A percentile compares a stretch with the other conserved stretches of the same genome.
Conservation (phyloP, 2,888 invertebrate species). For the Sisyra nigra region DNA sequence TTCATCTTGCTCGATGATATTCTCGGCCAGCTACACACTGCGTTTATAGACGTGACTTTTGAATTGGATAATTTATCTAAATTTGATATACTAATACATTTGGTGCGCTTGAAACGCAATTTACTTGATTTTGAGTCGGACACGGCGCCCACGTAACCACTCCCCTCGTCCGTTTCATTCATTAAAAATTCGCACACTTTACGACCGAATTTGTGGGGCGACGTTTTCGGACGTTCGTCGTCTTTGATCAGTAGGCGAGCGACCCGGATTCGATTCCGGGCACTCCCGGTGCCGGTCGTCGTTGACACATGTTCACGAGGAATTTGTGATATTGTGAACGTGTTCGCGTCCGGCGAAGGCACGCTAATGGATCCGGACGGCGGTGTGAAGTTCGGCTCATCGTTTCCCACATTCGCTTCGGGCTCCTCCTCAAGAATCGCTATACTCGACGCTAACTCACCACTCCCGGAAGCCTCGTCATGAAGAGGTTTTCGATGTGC, state of each 20-base stretch:
- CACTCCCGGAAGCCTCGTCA: constrained; percentile 6
- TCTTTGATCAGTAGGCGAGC: constrained; percentile 22
- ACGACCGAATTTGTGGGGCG: constrained; percentile 23
- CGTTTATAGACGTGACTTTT: neutral
- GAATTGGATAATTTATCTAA: constrained; percentile 4
- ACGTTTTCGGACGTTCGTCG: constrained; percentile 24
- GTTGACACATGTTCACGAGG: constrained; percentile 13
- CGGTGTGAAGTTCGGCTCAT: constrained; percentile 15
- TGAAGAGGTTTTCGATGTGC: neutral
- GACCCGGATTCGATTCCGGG: constrained; percentile 19
- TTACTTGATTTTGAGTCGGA: neutral
- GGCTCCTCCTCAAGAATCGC: constrained; percentile 19
- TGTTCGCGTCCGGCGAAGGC: constrained; percentile 17
- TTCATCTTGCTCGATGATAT: neutral
- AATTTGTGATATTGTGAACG: constrained; percentile 17
- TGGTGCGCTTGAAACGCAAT: constrained; percentile 5
- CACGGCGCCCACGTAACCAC: constrained; percentile 10
- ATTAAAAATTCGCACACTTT: constrained; percentile 23
- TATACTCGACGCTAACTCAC: constrained; percentile 14
- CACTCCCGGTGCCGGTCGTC: neutral
- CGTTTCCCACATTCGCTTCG: constrained; percentile 14
- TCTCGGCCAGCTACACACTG: constrained; percentile 1
- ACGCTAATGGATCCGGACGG: constrained; percentile 15
- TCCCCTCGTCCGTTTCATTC: constrained; percentile 10
- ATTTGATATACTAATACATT: constrained; percentile 3